phyloP scores from a whole-genome alignment of 2,797 vertebrate genomes.

The Danio albolineatus region DNA sequence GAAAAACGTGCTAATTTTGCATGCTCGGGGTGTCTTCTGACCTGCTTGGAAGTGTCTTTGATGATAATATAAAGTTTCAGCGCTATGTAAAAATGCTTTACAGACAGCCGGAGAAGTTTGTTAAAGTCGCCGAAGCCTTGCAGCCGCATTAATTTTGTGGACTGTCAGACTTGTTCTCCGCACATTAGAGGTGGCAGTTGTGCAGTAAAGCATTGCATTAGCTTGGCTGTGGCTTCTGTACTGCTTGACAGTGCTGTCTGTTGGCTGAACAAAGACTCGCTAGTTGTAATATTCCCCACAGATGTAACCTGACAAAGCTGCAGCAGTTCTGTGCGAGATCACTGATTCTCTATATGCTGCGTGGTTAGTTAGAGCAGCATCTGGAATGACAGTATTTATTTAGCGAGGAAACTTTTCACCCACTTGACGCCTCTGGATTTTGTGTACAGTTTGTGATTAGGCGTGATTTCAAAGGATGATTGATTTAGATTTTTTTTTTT shows the following conservation, averaged over 20 bases:
- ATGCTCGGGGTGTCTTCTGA: conserved; percentile 9
- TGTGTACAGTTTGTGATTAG: neutral
- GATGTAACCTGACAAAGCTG: conserved; percentile 24
- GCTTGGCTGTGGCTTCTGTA: conserved; percentile 21
- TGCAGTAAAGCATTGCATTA: conserved; percentile 45
- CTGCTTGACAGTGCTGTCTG: conserved; percentile 31
- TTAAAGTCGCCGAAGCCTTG: conserved; percentile 20
- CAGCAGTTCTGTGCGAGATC: neutral
- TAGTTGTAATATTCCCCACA: conserved; percentile 22
- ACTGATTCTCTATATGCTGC: conserved; percentile 4
- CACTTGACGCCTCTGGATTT: conserved; percentile 8
- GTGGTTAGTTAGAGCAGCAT: neutral
- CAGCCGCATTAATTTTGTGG: conserved; percentile 33
- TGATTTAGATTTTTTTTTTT: neutral
- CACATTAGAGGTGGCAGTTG: conserved; percentile 27
- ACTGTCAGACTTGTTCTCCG: conserved; percentile 27
- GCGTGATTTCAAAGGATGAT: neutral
- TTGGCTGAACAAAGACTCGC: conserved; percentile 12
- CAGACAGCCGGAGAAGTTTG: conserved; percentile 20
- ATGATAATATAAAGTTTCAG: conserved; percentile 13
- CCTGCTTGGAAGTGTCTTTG: neutral
- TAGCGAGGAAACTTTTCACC: neutral
- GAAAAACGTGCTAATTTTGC: conserved; percentile 17
- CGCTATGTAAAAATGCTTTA: conserved; percentile 28
- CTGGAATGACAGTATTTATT: conserved; percentile 10